These are phyloP conservation scores for Cataglyphis livida DNA, from an alignment of 2,888 invertebrate species.

Conservation along the genomic window DNA sequence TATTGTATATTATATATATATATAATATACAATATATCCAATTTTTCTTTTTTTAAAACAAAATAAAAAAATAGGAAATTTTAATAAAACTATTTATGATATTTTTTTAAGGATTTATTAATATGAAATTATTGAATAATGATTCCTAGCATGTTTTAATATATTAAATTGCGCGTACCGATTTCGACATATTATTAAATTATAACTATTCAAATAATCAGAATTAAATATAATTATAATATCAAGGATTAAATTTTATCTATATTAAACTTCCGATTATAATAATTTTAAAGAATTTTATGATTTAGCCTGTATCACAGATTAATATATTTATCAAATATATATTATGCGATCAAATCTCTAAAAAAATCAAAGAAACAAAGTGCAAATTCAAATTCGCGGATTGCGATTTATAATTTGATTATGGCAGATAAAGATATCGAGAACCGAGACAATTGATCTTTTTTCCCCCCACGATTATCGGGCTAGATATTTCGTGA, in stretches of 20 bases:
- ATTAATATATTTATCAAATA: neutral
- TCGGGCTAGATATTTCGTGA: neutral
- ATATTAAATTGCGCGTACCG: too few relatives aligned
- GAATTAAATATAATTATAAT: neutral
- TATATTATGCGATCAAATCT: neutral
- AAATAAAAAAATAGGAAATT: neutral
- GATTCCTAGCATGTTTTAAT: neutral
- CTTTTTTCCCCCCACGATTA: slow-evolving; percentile 1
- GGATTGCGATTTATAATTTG: neutral
- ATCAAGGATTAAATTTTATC: neutral
- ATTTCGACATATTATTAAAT: neutral
- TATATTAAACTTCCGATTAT: neutral
- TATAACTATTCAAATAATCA: neutral
- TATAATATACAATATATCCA: too few relatives aligned
- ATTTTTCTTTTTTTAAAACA: neutral
- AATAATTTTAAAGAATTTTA: neutral
- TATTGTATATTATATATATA: too few relatives aligned
- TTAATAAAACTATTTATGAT: neutral
- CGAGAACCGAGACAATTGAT: slow-evolving; percentile 10
- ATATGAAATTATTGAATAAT: neutral
- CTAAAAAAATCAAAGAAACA: neutral
- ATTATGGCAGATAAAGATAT: neutral
- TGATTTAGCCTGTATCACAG: neutral
- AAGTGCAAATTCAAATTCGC: neutral
- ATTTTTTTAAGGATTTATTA: neutral